Evolutionary conservation across 2,888 invertebrate genomes (phyloP).

Genomic region (Sympetrum striolatum): DNA sequence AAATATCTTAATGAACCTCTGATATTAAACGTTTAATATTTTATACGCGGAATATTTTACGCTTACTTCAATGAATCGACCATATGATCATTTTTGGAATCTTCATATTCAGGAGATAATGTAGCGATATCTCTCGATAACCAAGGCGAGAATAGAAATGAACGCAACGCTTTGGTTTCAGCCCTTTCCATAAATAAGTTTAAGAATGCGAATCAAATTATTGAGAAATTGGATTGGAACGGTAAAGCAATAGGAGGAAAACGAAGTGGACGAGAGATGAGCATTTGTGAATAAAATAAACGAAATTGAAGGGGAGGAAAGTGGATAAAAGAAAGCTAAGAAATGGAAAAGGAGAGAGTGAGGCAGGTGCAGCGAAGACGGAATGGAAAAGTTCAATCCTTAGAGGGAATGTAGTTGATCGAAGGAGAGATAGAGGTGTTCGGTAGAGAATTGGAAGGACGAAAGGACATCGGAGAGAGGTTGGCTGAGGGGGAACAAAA

Average conservation of each 20-base stretch:
- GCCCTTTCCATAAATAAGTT: too few species aligned
- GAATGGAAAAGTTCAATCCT: neutral
- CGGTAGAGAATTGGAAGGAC: neutral
- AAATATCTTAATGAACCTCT: too few species aligned
- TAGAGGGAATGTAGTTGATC: neutral
- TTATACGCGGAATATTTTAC: too few species aligned
- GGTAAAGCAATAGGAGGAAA: neutral
- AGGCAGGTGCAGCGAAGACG: neutral
- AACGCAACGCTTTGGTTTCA: too few species aligned
- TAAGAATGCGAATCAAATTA: too few species aligned
- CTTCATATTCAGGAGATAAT: too few species aligned
- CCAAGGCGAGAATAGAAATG: too few species aligned
- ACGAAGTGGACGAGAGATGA: neutral
- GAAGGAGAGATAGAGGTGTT: neutral
- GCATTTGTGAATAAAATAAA: neutral
- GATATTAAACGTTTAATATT: too few species aligned
- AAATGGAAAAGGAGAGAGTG: neutral
- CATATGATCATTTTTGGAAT: too few species aligned
- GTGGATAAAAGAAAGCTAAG: neutral
- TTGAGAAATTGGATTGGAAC: neutral
- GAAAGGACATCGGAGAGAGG: neutral
- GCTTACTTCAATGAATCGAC: too few species aligned
- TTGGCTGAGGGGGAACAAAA: neutral
- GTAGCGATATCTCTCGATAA: too few species aligned
- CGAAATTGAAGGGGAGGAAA: neutral